Conservation (phyloP, 2,113 vertebrate species). For the Columbina picui region DNA sequence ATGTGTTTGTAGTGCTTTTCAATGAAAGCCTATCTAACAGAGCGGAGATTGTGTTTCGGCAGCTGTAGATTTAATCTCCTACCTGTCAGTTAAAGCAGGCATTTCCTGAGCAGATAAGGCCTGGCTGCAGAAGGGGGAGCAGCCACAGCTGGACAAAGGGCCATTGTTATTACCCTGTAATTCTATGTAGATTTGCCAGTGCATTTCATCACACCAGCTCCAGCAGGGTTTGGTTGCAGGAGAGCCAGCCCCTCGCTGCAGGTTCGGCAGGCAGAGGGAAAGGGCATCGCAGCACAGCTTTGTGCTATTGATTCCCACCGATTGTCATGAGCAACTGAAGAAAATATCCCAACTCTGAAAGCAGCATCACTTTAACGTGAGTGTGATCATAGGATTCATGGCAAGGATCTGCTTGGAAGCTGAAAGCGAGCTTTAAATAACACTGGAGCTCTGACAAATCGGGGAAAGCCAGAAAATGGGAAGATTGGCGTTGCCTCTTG, state of each 20-base stretch:
- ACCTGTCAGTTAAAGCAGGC: constrained; percentile 88
- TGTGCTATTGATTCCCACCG: not conserved
- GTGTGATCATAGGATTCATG: not conserved
- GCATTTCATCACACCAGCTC: constrained; percentile 60
- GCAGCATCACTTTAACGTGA: not conserved
- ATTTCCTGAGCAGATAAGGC: constrained; percentile 87
- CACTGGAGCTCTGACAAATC: not conserved
- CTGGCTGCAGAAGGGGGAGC: constrained; percentile 70
- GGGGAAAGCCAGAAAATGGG: not conserved
- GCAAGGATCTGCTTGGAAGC: not conserved
- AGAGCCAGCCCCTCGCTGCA: constrained; percentile 15
- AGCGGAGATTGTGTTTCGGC: constrained; percentile 82
- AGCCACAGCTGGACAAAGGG: constrained; percentile 86
- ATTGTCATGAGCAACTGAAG: not conserved
- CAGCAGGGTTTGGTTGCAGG: constrained; percentile 47
- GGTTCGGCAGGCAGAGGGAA: constrained; percentile 20
- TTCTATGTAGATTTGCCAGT: constrained; percentile 60
- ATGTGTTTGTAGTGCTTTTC: constrained; percentile 82
- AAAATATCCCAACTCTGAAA: not conserved
- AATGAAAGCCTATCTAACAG: constrained; percentile 81
- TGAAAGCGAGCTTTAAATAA: not conserved
- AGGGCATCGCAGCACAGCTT: constrained; percentile 41
- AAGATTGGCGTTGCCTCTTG: not conserved
- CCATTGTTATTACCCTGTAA: constrained; percentile 84
- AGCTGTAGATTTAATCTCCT: constrained; percentile 88